phyloP scores from a whole-genome alignment of 2,797 vertebrate species.

The Macropus fuliginosus region DNA sequence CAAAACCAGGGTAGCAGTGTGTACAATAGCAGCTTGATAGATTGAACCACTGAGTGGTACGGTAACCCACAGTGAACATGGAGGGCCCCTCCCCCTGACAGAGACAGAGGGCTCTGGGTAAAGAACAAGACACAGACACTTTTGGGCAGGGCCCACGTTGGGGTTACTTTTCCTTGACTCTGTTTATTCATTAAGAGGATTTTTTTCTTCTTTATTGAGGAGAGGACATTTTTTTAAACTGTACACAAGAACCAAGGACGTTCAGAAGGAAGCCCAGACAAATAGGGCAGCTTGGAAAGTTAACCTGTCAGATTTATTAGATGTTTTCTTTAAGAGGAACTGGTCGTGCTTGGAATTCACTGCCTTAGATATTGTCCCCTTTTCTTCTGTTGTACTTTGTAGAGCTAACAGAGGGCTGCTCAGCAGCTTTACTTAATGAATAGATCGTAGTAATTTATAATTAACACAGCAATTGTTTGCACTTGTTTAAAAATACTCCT shows the following conservation, averaged over 20 bases:
- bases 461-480: background rate
- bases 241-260: background rate
- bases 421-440: background rate
- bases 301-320: background rate
- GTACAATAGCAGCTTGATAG: too few species aligned
- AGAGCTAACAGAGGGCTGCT: background rate
- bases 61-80: too few species aligned
- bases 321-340: background rate
- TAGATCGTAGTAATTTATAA: background rate
- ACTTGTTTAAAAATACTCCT: background rate
- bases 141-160: background rate
- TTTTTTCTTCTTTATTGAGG: background rate
- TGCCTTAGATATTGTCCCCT: too few species aligned
- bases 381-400: background rate
- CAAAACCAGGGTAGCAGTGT: too few species aligned
- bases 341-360: background rate
- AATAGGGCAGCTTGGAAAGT: background rate
- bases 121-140: too few species aligned
- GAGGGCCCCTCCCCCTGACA: background rate
- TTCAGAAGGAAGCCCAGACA: background rate
- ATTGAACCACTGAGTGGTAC: too few species aligned
- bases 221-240: too few species aligned
- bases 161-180: background rate
- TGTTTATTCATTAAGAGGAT: background rate
- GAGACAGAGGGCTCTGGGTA: too few species aligned